Percentiles rank a stretch among this genome's conserved stretches.
phyloP scores from a whole-genome alignment of 2,113 vertebrate species.

The Pterocles gutturalis region DNA sequence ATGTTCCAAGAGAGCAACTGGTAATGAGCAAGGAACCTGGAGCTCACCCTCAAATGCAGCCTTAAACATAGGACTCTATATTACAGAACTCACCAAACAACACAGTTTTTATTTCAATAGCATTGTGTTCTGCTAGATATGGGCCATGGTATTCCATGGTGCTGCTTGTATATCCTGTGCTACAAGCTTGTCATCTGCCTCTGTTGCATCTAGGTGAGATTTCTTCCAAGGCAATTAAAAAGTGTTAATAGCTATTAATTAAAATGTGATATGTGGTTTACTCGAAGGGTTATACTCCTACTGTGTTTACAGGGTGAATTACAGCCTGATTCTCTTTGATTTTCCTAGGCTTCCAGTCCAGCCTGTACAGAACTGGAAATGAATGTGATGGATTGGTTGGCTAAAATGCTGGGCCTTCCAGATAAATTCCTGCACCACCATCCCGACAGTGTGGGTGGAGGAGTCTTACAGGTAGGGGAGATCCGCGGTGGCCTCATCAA shows the following conservation, averaged over 20 bases:
- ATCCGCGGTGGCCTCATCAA: not conserved
- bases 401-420: conserved; percentile 93
- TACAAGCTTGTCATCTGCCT: not conserved
- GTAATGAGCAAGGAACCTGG: not conserved
- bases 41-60: not conserved
- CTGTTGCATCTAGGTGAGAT: not conserved
- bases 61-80: not conserved
- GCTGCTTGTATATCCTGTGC: not conserved
- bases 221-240: not conserved
- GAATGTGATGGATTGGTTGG: conserved; percentile 96
- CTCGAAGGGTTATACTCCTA: not conserved
- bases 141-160: not conserved
- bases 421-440: conserved; percentile 90
- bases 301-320: not conserved
- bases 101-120: not conserved
- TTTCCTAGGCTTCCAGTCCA: conserved; percentile 91
- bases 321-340: not conserved
- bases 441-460: conserved; percentile 87
- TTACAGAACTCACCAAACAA: not conserved
- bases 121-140: not conserved
- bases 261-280: not conserved
- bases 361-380: conserved; percentile 96
- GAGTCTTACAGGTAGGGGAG: conserved; percentile 88
- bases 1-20: not conserved
- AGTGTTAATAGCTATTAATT: not conserved